These are phyloP conservation scores for Amblyopsis rosae DNA, from an alignment of 2,113 vertebrate genomes.

Conservation along the genomic window DNA sequence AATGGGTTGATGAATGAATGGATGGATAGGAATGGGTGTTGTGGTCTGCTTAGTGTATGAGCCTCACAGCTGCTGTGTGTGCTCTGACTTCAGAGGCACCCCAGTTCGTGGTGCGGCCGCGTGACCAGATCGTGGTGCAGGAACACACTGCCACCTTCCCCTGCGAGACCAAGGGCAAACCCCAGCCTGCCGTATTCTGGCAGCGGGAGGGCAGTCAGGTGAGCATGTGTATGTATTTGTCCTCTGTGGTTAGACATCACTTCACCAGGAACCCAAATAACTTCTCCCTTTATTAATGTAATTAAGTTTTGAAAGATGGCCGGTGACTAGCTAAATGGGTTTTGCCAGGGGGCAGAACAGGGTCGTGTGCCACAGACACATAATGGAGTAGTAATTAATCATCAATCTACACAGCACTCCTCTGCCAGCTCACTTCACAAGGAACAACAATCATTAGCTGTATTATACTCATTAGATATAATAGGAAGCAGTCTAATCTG, in stretches of 20 bases:
- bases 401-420: slow-evolving; percentile 82
- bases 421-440: slow-evolving; percentile 77
- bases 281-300: slow-evolving; percentile 6
- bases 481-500: slow-evolving; percentile 93
- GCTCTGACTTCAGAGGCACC: slow-evolving; percentile 87
- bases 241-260: not conserved
- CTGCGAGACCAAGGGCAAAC: slow-evolving; percentile 97
- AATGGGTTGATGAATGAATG: not conserved
- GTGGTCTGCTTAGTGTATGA: slow-evolving; percentile 21
- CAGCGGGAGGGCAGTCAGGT: slow-evolving; percentile 98
- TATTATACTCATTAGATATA: slow-evolving; percentile 93
- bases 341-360: slow-evolving; percentile 76
- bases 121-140: slow-evolving; percentile 97
- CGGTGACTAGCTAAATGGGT: slow-evolving; percentile 48
- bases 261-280: not conserved
- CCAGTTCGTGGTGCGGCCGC: slow-evolving; percentile 96
- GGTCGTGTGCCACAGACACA: slow-evolving; percentile 81
- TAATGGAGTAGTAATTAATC: slow-evolving; percentile 93
- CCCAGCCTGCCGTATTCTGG: slow-evolving; percentile 98
- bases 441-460: slow-evolving; percentile 84
- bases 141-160: slow-evolving; percentile 93
- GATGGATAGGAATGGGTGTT: slow-evolving; percentile 62
- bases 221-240: slow-evolving; percentile 29
- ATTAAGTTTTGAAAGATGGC: slow-evolving; percentile 27
- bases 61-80: slow-evolving; percentile 37